Percentiles rank a stretch among this genome's conserved stretches.
Conservation (phyloP, 2,888 invertebrate genomes). For the Chloroclystis v-ata region DNA sequence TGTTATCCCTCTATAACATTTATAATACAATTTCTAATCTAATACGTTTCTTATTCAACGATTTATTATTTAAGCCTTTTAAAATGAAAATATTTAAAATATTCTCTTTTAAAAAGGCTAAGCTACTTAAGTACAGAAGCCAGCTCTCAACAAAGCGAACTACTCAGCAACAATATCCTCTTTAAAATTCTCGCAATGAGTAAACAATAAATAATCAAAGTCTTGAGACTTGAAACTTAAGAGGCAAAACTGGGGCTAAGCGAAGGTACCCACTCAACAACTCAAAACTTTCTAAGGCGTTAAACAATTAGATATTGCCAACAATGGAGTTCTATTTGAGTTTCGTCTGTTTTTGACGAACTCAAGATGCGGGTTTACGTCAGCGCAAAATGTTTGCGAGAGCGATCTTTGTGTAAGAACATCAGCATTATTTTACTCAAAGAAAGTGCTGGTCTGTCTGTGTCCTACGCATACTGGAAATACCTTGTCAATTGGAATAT, state of each 20-base stretch:
- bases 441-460: too few relatives aligned
- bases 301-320: slow-evolving; percentile 21
- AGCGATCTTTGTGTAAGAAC: neutral
- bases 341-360: slow-evolving; percentile 15
- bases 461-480: too few relatives aligned
- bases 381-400: slow-evolving; percentile 4
- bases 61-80: too few relatives aligned
- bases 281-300: slow-evolving; percentile 18
- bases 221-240: slow-evolving; percentile 7
- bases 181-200: neutral
- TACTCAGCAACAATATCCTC: neutral
- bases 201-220: slow-evolving; percentile 3
- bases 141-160: neutral
- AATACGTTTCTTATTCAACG: too few relatives aligned
- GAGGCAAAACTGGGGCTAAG: slow-evolving; percentile 10
- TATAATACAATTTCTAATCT: too few relatives aligned
- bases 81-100: too few relatives aligned
- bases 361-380: slow-evolving; percentile 15
- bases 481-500: too few relatives aligned
- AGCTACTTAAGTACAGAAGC: too few relatives aligned
- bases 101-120: too few relatives aligned
- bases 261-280: slow-evolving; percentile 9
- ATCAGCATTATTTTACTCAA: too few relatives aligned
- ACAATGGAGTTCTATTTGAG: slow-evolving; percentile 19
- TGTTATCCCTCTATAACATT: too few relatives aligned